A percentile compares a stretch with the other conserved stretches of the same genome.
These are phyloP conservation scores for Oasisia sp. DNA, from an alignment of 2,888 invertebrate genomes.

Conservation along the genomic window DNA sequence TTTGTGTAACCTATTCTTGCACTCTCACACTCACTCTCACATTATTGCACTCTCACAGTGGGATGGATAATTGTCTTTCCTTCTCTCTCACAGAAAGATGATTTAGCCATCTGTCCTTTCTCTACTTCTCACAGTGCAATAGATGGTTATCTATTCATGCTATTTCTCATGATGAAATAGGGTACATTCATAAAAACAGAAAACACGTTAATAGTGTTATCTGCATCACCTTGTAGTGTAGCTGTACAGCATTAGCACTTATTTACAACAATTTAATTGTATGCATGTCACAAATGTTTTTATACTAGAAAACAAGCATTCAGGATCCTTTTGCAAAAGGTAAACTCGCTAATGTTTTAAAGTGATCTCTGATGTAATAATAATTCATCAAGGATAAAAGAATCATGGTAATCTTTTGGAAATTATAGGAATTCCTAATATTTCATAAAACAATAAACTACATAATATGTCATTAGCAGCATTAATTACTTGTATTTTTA, in stretches of 20 bases:
- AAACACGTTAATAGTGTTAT: background rate
- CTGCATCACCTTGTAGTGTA: background rate
- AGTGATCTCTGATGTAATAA: background rate
- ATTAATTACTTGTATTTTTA: background rate
- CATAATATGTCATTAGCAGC: background rate
- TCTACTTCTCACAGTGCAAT: too few relatives aligned
- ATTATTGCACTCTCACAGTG: too few relatives aligned
- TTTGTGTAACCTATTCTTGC: too few relatives aligned
- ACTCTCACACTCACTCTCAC: too few relatives aligned
- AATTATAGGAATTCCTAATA: background rate
- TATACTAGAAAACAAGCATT: background rate
- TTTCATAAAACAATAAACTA: background rate
- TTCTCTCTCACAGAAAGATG: background rate
- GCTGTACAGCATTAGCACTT: background rate
- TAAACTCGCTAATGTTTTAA: background rate
- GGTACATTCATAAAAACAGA: background rate
- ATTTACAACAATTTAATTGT: background rate
- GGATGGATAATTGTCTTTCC: background rate
- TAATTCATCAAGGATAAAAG: background rate
- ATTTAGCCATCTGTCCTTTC: too few relatives aligned
- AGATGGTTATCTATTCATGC: background rate
- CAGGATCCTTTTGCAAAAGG: background rate
- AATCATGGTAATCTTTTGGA: background rate
- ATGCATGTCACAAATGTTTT: background rate
- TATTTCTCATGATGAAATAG: background rate